Evolutionary conservation across 2,113 vertebrate species (phyloP).

Genomic region (Galeopterus variegatus): DNA sequence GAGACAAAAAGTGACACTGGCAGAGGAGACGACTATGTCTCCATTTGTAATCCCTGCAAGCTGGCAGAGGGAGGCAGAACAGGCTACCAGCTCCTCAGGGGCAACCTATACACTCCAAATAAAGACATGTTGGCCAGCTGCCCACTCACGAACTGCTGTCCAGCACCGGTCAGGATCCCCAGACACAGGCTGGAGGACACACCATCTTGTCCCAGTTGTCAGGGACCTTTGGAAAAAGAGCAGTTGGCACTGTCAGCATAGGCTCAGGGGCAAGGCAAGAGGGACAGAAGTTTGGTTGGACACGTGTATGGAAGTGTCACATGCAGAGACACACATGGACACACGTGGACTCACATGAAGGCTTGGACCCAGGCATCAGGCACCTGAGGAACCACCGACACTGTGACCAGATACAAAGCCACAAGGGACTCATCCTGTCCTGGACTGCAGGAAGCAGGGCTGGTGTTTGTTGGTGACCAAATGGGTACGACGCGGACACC

Average conservation of each 20-base stretch:
- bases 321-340: background rate
- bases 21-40: fast-evolving
- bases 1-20: background rate
- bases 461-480: background rate
- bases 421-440: no score
- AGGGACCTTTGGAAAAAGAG: background rate
- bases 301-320: background rate
- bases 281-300: background rate
- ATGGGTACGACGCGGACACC: background rate
- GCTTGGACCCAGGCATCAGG: background rate
- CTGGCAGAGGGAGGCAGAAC: background rate
- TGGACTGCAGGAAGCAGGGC: background rate
- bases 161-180: background rate
- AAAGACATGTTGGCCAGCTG: background rate
- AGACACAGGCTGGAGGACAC: background rate
- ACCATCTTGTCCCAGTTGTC: background rate
- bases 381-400: background rate
- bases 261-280: background rate
- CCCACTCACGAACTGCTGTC: background rate
- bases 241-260: fast-evolving
- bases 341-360: background rate
- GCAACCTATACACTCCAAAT: background rate
- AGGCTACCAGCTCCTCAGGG: background rate
- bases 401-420: background rate
- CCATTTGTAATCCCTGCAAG: background rate